These are phyloP conservation scores for Pachypanchax playfairii DNA, from an alignment of 2,113 vertebrate species.

Conservation along the genomic window DNA sequence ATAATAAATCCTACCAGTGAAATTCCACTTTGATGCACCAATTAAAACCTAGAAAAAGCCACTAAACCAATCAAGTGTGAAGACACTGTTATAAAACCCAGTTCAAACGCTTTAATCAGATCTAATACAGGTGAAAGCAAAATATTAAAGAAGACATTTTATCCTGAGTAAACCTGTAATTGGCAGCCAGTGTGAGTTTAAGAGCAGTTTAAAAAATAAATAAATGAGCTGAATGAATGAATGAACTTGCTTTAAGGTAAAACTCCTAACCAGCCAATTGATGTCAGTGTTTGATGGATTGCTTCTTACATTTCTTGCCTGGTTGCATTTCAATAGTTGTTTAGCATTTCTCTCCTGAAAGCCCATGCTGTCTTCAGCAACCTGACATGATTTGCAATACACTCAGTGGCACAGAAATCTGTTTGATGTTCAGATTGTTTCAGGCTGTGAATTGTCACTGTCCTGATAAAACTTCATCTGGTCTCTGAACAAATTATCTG, in stretches of 20 bases:
- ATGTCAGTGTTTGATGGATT: background rate
- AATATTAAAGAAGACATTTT: background rate
- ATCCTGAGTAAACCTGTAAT: background rate
- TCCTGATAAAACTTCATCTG: conserved; percentile 1
- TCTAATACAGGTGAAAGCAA: too few relatives aligned
- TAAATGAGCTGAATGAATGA: background rate
- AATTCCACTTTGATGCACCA: too few relatives aligned
- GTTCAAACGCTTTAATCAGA: too few relatives aligned
- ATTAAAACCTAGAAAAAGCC: too few relatives aligned
- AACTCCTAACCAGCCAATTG: too few relatives aligned
- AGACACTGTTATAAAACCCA: too few relatives aligned
- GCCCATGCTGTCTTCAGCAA: background rate
- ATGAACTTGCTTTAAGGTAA: background rate
- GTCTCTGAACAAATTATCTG: background rate
- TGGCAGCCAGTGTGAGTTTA: background rate
- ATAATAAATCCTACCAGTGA: too few relatives aligned
- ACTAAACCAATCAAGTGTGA: too few relatives aligned
- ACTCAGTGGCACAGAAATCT: background rate
- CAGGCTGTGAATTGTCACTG: conserved; percentile 4
- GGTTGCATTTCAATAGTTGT: background rate
- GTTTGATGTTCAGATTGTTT: background rate
- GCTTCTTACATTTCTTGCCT: background rate
- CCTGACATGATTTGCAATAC: background rate
- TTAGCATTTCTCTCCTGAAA: background rate
- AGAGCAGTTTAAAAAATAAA: background rate